Evolutionary conservation across 2,888 invertebrate genomes (phyloP).

Genomic region (Meiosimyza decipiens): DNA sequence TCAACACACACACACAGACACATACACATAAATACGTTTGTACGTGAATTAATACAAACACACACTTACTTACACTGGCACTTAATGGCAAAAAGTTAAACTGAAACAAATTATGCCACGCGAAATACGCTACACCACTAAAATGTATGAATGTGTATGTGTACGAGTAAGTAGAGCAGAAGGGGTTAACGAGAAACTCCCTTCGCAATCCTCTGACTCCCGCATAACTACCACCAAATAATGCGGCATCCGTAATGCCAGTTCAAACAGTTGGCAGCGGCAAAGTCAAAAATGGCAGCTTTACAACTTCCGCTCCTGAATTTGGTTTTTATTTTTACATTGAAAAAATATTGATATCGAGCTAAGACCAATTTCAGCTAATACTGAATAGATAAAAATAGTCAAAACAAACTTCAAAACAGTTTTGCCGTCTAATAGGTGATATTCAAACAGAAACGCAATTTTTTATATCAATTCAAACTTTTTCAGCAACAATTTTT

Average conservation of each 20-base stretch:
- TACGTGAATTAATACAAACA: not conserved
- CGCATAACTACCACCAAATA: not conserved
- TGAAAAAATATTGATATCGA: too few species aligned
- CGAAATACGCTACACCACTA: not conserved
- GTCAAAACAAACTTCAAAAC: too few species aligned
- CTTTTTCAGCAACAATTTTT: too few species aligned
- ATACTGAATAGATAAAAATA: too few species aligned
- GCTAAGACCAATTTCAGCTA: too few species aligned
- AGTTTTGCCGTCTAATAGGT: too few species aligned
- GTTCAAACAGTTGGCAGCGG: constrained; percentile 1
- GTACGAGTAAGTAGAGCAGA: not conserved
- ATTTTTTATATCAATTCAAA: too few species aligned
- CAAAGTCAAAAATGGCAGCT: constrained; percentile 56
- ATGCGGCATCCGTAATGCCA: not conserved
- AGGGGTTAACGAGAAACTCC: not conserved
- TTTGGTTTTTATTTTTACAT: too few species aligned
- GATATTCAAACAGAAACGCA: too few species aligned
- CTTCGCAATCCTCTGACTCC: not conserved
- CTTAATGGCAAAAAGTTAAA: constrained; percentile 34
- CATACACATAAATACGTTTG: not conserved
- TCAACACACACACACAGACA: not conserved
- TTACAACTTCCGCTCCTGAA: constrained; percentile 58
- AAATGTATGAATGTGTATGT: not conserved
- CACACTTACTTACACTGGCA: not conserved
- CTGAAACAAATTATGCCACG: constrained; percentile 36